These are phyloP conservation scores for Phoenicopterus ruber DNA, from an alignment of 2,113 vertebrate species.

Conservation along the genomic window DNA sequence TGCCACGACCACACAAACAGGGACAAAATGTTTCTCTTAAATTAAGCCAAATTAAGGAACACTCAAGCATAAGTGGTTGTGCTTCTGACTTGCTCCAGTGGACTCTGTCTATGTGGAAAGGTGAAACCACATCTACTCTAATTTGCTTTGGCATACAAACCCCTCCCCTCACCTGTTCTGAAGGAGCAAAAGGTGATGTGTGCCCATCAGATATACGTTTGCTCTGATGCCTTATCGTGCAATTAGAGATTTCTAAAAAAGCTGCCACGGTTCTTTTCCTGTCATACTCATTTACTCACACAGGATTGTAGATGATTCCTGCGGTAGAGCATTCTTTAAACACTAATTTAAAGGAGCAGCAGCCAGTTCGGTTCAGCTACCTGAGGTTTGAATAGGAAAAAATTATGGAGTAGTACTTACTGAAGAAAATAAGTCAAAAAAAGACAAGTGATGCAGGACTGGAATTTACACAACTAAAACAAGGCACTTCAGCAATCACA, in stretches of 20 bases:
- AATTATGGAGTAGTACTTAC: neutral
- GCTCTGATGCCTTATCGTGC: neutral
- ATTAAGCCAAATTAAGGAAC: neutral
- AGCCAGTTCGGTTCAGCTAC: neutral
- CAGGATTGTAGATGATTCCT: neutral
- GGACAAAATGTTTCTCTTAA: neutral
- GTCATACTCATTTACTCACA: neutral
- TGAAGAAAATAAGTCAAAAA: neutral
- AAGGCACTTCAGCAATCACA: neutral
- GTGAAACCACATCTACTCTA: neutral
- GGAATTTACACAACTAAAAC: neutral
- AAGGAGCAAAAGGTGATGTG: rapidly evolving
- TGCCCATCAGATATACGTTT: neutral
- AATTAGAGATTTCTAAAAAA: neutral
- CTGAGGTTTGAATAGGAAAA: neutral
- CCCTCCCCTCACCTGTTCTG: neutral
- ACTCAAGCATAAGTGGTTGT: neutral
- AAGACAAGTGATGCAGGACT: neutral
- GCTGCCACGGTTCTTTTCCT: neutral
- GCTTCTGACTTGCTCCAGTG: neutral
- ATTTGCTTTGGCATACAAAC: neutral
- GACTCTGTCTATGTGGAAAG: neutral
- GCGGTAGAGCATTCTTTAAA: neutral
- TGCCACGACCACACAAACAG: neutral
- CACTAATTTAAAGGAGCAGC: neutral